Base-by-base conservation (phyloP, 2,888 invertebrate species). In the Elmis aenea region DNA sequence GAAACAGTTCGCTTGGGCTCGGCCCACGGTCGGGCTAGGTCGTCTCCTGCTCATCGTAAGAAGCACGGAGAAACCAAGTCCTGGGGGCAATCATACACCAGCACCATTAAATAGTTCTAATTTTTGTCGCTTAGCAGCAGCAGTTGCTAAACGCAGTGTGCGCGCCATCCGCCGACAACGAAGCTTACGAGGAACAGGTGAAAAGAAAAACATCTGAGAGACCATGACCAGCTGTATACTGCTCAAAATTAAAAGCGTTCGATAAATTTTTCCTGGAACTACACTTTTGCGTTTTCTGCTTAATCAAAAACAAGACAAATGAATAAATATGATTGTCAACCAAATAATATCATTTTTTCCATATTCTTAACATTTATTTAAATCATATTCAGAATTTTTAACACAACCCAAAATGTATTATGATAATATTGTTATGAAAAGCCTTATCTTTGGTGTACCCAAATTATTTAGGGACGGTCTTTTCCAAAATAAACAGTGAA, bases 1-100 rank as follows among this genome's bases (percentile, higher is more conserved):
- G 54, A 56, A 55, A 54, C 53, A 55, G 50, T 55, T 58, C 58
- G 58, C 53, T 51, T 36, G 47, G 42, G 49, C 48, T 55, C 55
- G 56, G 52, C 42, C 38, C 35, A 42, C 36, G 44, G 45, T 59
- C 59, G 59, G 52, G 48, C 51, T 42, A 43, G 44, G 38, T 57
- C 61, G 57, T 20, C 14, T 15, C 23, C 26, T 14, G 26, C 25
- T 9, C 16, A 27, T 20, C 23, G 22, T 30, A 31, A 42, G 30
- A 37, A 33, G 27, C 18, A 29, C 27, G 42, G 37, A 37, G 33
- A 37, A 37, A 34, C 32, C 42, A 33, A 33, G 23, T 26, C 36
- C 29, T 24, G 21, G 22, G 26, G 24, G n/a, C n/a, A n/a, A n/a
- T n/a, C n/a, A n/a, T n/a, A n/a, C n/a, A n/a, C n/a, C n/a, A n/a